Conservation (phyloP, 2,797 vertebrate species). For the Odontamblyopus rebecca region DNA sequence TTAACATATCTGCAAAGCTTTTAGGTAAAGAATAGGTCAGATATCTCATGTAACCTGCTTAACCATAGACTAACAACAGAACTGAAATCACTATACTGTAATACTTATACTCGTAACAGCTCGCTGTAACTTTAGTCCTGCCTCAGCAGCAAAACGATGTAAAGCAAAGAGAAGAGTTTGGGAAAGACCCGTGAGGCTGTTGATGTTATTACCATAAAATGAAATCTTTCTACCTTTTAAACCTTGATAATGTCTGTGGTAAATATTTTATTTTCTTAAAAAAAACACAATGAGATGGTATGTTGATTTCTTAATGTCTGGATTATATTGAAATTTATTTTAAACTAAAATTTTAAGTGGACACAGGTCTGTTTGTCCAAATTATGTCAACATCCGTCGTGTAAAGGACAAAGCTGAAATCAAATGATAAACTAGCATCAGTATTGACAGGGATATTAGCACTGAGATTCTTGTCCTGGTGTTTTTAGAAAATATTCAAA, state of each 20-base stretch:
- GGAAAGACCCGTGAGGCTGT: neutral
- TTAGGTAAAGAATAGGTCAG: neutral
- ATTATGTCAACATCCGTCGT: neutral
- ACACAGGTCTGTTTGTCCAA: neutral
- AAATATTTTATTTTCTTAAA: neutral
- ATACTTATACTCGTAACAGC: neutral
- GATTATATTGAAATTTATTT: neutral
- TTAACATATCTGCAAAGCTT: neutral
- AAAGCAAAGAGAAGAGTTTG: neutral
- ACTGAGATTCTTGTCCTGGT: slow-evolving; percentile 5
- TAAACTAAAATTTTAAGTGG: neutral
- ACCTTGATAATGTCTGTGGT: neutral
- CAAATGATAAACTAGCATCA: neutral
- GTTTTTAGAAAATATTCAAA: slow-evolving; percentile 3
- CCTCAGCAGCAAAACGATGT: neutral
- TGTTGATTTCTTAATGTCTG: neutral
- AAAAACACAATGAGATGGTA: neutral
- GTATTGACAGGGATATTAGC: neutral
- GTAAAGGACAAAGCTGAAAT: neutral
- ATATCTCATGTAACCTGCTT: neutral
- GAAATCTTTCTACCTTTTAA: neutral
- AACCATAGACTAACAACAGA: neutral
- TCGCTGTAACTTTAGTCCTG: neutral
- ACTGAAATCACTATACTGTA: neutral
- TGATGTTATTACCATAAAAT: neutral